These are phyloP conservation scores for Yoshiicerus persimilis DNA, from an alignment of 1,140 invertebrate species.

Conservation along the genomic window DNA sequence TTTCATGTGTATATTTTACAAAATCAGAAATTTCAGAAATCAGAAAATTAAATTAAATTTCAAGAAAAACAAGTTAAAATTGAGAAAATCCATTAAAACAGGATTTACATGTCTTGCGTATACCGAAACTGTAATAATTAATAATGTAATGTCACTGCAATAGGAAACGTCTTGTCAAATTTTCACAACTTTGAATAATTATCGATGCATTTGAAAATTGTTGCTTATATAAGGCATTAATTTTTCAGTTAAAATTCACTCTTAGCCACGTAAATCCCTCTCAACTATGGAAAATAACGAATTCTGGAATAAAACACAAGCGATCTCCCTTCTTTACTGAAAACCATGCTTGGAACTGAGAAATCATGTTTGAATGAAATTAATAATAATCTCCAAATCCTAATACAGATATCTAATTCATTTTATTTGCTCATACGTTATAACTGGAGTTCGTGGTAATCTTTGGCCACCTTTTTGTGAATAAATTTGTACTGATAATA, in stretches of 20 bases:
- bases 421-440: background rate
- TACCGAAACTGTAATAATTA: no score
- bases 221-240: background rate
- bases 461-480: background rate
- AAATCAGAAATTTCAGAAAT: no score
- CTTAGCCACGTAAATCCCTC: background rate
- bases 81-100: no score
- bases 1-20: no score
- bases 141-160: no score
- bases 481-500: background rate
- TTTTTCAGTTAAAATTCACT: background rate
- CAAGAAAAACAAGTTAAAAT: no score
- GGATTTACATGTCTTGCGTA: no score
- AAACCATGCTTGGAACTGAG: background rate
- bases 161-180: background rate
- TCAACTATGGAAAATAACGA: constrained; percentile 17
- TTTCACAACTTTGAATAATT: background rate
- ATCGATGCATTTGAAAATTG: background rate
- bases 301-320: constrained; percentile 15
- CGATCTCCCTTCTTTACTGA: constrained; percentile 21
- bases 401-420: background rate
- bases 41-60: no score
- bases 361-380: background rate
- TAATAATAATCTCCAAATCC: background rate
- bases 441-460: background rate